Evolutionary conservation across 2,797 vertebrate genomes (phyloP).

Genomic region (Hydrocynus forskahlii): DNA sequence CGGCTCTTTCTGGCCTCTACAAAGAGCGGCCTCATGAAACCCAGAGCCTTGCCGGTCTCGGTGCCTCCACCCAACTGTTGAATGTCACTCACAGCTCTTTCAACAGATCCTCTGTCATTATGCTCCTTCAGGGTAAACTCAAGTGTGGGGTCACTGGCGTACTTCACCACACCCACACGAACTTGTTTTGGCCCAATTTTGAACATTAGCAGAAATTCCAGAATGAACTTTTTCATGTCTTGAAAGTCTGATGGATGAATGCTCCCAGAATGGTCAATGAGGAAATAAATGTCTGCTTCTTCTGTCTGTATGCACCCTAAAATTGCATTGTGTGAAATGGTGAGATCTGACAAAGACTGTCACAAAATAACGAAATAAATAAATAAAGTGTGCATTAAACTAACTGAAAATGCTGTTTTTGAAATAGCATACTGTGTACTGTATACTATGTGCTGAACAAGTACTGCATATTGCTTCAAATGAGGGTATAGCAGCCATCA

Average conservation of each 20-base stretch:
- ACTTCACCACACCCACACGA: constrained; percentile 81
- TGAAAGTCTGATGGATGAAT: constrained; percentile 74
- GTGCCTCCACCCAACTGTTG: constrained; percentile 74
- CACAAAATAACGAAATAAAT: not conserved
- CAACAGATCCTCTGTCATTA: constrained; percentile 56
- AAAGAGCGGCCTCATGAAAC: constrained; percentile 74
- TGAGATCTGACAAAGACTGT: not conserved
- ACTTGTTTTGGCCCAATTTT: constrained; percentile 75
- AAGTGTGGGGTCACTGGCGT: constrained; percentile 56
- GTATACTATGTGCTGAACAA: no score
- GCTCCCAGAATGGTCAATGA: constrained; percentile 85
- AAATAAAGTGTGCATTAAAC: no score
- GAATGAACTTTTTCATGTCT: constrained; percentile 85
- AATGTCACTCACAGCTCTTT: constrained; percentile 74
- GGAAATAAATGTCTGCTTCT: constrained; percentile 88
- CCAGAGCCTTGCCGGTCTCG: constrained; percentile 76
- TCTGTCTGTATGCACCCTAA: constrained; percentile 82
- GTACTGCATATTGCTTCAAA: no score
- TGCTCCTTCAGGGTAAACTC: constrained; percentile 75
- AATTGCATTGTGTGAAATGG: constrained; percentile 23
- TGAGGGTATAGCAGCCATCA: no score
- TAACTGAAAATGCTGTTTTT: no score
- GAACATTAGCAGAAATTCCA: constrained; percentile 75
- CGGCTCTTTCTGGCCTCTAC: constrained; percentile 61
- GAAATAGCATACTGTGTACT: no score